Conservation (phyloP, 2,888 invertebrate species). For the Tanytarsus gracilentus region DNA sequence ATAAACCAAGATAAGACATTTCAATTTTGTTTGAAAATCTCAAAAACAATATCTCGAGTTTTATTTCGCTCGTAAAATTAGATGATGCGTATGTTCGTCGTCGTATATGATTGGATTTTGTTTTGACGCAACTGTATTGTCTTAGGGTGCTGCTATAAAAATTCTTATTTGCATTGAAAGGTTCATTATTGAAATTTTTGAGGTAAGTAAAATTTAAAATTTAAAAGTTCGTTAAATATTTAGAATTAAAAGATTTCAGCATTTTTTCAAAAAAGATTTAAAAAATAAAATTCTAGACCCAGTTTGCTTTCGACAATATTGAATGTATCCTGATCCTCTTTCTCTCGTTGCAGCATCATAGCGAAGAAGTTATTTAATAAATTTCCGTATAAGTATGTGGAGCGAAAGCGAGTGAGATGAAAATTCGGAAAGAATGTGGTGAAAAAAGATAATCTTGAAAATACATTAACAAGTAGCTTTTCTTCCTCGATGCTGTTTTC, state of each 20-base stretch:
- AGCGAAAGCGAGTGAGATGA: not conserved
- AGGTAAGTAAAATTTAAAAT: too few species aligned
- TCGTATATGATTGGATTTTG: not conserved
- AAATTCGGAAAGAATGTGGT: not conserved
- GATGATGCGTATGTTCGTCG: not conserved
- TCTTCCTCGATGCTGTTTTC: not conserved
- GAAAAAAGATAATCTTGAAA: constrained; percentile 4
- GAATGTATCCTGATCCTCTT: not conserved
- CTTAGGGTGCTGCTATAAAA: too few species aligned
- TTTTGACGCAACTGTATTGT: not conserved
- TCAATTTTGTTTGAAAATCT: not conserved
- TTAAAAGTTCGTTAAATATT: too few species aligned
- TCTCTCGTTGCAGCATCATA: not conserved
- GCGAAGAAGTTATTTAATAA: not conserved
- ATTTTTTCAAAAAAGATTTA: too few species aligned
- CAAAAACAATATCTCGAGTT: not conserved
- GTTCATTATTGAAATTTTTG: too few species aligned
- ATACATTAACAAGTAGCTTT: constrained; percentile 28
- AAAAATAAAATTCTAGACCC: too few species aligned
- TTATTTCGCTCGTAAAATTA: not conserved
- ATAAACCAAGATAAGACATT: not conserved
- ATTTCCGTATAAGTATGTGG: not conserved
- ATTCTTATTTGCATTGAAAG: too few species aligned
- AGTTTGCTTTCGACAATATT: too few species aligned
- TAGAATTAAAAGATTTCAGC: too few species aligned